Percentiles rank a stretch among this genome's conserved stretches.
These are phyloP conservation scores for Etheostoma perlongum DNA, from an alignment of 2,797 vertebrate species.

Conservation along the genomic window DNA sequence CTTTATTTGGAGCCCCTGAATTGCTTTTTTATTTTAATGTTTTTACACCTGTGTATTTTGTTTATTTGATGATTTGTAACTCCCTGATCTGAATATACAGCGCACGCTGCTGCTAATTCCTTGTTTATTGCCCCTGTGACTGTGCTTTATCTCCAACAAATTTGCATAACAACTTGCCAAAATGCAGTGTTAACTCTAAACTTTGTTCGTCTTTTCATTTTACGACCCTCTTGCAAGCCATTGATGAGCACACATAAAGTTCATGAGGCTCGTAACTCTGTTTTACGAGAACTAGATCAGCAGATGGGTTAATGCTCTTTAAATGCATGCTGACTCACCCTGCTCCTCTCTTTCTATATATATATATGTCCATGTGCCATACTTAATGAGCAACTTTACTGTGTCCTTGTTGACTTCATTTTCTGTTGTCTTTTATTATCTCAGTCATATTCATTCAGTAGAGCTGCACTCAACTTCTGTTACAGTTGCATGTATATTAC, in stretches of 20 bases:
- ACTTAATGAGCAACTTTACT: constrained; percentile 58
- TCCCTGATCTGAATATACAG: constrained; percentile 23
- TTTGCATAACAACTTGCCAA: constrained; percentile 51
- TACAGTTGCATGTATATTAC: constrained; percentile 11
- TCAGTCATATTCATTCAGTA: constrained; percentile 2
- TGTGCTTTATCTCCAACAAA: constrained; percentile 40
- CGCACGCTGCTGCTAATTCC: constrained; percentile 40
- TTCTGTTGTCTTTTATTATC: constrained; percentile 50
- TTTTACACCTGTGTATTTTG: constrained; percentile 41
- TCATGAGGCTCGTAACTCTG: constrained; percentile 67
- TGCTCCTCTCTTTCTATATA: constrained; percentile 22
- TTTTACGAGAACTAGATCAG: constrained; percentile 65
- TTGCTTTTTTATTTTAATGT: not conserved
- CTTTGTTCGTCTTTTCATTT: constrained; percentile 55
- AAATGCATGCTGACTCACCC: constrained; percentile 73
- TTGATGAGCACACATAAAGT: constrained; percentile 68
- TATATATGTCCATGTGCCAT: constrained; percentile 33
- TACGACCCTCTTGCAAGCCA: constrained; percentile 62
- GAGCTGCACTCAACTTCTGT: constrained; percentile 14
- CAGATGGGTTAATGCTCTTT: constrained; percentile 72
- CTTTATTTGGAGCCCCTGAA: constrained; percentile 29
- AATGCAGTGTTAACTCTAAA: constrained; percentile 56
- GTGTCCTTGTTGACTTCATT: constrained; percentile 46
- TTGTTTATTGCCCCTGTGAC: constrained; percentile 52
- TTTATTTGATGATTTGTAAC: constrained; percentile 42